These are phyloP conservation scores for Umimayanthus chanpuru DNA, from an alignment of 92 coral and sea anemone genomes.

Conservation along the genomic window DNA sequence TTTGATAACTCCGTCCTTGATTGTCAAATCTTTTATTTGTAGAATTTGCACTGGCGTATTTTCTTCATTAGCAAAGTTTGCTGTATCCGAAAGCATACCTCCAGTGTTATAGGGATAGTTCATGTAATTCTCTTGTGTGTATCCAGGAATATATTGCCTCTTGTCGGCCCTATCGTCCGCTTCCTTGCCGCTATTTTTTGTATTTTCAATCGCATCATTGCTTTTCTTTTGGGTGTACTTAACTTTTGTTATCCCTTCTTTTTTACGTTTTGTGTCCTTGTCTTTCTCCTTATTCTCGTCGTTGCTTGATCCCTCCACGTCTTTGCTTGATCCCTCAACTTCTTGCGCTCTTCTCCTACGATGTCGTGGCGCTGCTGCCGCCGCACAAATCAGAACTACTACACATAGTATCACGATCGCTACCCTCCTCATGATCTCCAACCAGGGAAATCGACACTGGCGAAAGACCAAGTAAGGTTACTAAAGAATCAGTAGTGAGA, in stretches of 20 bases:
- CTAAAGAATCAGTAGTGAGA: background rate
- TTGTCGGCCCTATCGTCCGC: slow-evolving; percentile 51
- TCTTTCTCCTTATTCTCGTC: background rate
- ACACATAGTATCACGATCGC: background rate
- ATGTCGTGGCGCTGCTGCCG: slow-evolving; percentile 33
- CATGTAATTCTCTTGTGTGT: slow-evolving; percentile 18
- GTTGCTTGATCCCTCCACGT: slow-evolving; percentile 3
- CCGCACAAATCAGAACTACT: slow-evolving; percentile 11
- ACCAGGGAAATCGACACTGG: slow-evolving; percentile 17
- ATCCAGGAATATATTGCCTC: slow-evolving; percentile 56
- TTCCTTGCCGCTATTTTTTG: slow-evolving; percentile 1
- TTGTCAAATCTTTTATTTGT: slow-evolving; percentile 69
- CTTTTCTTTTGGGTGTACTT: slow-evolving; percentile 37
- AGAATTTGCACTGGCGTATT: slow-evolving; percentile 73
- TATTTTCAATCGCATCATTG: slow-evolving; percentile 32
- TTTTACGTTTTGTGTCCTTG: background rate
- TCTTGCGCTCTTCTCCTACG: slow-evolving; percentile 21
- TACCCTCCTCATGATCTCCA: slow-evolving; percentile 12
- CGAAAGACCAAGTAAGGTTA: slow-evolving; percentile 2
- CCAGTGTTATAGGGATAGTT: slow-evolving; percentile 8
- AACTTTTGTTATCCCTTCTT: slow-evolving; percentile 33
- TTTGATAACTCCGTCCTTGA: slow-evolving; percentile 67
- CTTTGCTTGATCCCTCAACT: background rate
- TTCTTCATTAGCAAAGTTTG: slow-evolving; percentile 51
- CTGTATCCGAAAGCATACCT: slow-evolving; percentile 38